These are phyloP conservation scores for Anguilla pacifica DNA, from an alignment of 2,797 vertebrate species.

Conservation along the genomic window DNA sequence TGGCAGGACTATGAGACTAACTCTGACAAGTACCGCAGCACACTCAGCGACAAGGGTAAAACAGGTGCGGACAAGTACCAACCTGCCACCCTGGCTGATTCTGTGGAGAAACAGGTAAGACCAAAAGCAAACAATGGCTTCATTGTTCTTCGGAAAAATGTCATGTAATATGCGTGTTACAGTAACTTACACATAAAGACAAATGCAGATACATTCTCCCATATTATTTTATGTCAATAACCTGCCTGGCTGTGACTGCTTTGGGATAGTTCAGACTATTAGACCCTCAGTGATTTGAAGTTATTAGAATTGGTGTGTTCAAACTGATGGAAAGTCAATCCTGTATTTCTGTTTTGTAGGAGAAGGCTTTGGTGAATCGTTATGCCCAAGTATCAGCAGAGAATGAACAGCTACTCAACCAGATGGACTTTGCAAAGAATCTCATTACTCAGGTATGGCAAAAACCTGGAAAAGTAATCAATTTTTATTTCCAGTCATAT, in stretches of 20 bases:
- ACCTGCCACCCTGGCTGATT: constrained; percentile 75
- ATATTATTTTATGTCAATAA: neutral
- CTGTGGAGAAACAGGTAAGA: constrained; percentile 84
- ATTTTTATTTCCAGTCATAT: neutral
- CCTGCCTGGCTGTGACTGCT: neutral
- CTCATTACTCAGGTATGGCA: constrained; percentile 78
- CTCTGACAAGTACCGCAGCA: constrained; percentile 81
- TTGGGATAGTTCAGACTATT: neutral
- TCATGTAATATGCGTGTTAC: neutral
- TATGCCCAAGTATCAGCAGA: constrained; percentile 79
- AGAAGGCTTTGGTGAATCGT: constrained; percentile 78
- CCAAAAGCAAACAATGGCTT: neutral
- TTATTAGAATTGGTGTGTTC: neutral
- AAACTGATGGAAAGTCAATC: constrained; percentile 13
- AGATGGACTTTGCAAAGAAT: constrained; percentile 83
- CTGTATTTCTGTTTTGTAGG: constrained; percentile 70
- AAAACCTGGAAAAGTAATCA: neutral
- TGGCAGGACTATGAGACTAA: constrained; percentile 85
- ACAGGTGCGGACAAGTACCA: constrained; percentile 65
- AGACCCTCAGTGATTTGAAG: neutral
- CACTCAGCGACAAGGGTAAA: constrained; percentile 69
- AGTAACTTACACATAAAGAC: neutral
- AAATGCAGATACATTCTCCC: neutral
- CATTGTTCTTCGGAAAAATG: neutral
- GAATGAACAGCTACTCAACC: constrained; percentile 80